Conservation (phyloP, 2,888 invertebrate species). For the Mesopsocus fuscifrons region DNA sequence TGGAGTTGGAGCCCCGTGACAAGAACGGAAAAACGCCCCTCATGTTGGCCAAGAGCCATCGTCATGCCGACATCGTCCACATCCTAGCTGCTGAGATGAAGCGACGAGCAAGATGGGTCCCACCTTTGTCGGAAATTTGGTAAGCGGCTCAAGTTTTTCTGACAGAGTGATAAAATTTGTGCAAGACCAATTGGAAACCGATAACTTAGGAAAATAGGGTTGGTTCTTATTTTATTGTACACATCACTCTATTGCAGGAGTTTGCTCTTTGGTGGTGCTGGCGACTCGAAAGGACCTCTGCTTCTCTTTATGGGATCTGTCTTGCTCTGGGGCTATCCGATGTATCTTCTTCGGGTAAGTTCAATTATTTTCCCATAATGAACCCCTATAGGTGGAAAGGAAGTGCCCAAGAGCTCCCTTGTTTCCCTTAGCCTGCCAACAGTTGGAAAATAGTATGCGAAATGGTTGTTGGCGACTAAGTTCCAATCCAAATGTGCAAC, state of each 20-base stretch:
- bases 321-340: conserved; percentile 80
- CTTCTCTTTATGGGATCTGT: conserved; percentile 71
- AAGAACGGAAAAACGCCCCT: conserved; percentile 85
- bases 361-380: conserved; percentile 1
- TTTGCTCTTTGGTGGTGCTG: conserved; percentile 73
- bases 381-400: not conserved
- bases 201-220: no score
- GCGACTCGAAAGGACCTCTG: conserved; percentile 75
- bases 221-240: not conserved
- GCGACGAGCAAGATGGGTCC: conserved; percentile 63
- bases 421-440: no score
- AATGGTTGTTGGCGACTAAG: no score
- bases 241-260: conserved; percentile 32
- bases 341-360: conserved; percentile 74
- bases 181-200: no score
- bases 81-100: conserved; percentile 65
- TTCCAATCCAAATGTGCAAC: no score
- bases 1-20: conserved; percentile 69
- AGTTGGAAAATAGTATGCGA: no score
- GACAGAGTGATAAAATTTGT: no score
- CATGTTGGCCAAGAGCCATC: conserved; percentile 73
- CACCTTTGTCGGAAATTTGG: conserved; percentile 72
- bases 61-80: conserved; percentile 68
- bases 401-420: no score
- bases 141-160: conserved; percentile 20